phyloP scores from a whole-genome alignment of 2,797 vertebrate genomes.

The Gymnoscopelus braueri region DNA sequence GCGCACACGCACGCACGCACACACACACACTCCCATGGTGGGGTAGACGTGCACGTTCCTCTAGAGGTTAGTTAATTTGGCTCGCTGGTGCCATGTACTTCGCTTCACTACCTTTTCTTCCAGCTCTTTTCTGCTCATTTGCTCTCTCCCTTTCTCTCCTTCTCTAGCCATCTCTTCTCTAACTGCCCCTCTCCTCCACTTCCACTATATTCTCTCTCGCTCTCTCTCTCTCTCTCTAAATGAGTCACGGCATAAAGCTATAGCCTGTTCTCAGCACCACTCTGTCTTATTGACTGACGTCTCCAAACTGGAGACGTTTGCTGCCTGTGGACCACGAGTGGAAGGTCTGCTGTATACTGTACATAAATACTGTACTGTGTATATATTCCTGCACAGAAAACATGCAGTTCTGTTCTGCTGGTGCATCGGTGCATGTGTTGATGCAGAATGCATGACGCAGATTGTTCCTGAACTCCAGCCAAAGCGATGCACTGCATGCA shows the following conservation, averaged over 20 bases:
- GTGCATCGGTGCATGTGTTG: no score
- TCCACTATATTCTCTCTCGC: conserved; percentile 11
- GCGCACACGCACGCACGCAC: conserved; percentile 33
- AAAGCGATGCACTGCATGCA: conserved; percentile 39
- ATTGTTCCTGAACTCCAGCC: conserved; percentile 43
- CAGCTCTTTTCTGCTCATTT: conserved; percentile 28
- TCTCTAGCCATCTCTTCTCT: not conserved
- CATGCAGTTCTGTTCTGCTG: no score
- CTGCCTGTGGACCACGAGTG: no score
- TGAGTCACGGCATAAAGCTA: conserved; percentile 41
- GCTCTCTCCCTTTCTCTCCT: conserved; percentile 10
- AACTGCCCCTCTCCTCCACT: no score
- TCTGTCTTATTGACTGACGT: conserved; percentile 25
- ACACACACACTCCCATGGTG: conserved; percentile 27
- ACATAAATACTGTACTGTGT: no score
- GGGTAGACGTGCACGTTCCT: conserved; percentile 35
- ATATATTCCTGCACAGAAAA: no score
- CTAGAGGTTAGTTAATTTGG: conserved; percentile 71
- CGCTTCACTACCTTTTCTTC: conserved; percentile 46
- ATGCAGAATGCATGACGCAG: no score
- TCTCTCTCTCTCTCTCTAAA: conserved; percentile 24
- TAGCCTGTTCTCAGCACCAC: conserved; percentile 6
- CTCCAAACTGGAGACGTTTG: no score
- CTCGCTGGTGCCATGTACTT: conserved; percentile 66
- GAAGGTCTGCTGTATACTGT: no score